Evolutionary conservation across 2,113 vertebrate genomes (phyloP).

Genomic region (Sceloporus undulatus): DNA sequence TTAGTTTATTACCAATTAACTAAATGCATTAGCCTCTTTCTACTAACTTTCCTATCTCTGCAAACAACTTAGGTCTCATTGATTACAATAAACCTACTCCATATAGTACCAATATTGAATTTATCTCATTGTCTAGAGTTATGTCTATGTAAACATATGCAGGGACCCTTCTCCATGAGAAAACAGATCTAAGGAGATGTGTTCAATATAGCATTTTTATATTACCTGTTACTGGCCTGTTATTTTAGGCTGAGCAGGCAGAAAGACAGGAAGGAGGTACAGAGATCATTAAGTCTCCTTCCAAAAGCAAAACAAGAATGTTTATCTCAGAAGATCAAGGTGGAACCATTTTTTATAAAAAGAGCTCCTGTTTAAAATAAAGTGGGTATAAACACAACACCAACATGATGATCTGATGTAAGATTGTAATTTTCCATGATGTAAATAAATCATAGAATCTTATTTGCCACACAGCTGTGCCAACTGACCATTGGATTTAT

Average conservation of each 20-base stretch:
- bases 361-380: background rate
- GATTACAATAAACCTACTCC: background rate
- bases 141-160: background rate
- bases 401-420: background rate
- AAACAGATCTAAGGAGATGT: background rate
- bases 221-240: background rate
- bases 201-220: background rate
- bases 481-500: constrained; percentile 34
- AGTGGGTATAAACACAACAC: background rate
- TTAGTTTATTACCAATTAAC: too few species aligned
- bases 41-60: too few species aligned
- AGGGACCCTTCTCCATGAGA: background rate
- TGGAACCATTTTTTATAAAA: background rate
- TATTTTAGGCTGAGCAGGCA: background rate
- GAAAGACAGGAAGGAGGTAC: background rate
- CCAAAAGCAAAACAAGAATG: background rate
- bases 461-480: constrained; percentile 12
- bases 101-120: background rate
- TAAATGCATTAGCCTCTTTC: too few species aligned
- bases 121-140: background rate
- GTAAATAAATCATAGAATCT: background rate
- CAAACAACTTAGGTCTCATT: background rate
- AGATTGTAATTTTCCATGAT: background rate
- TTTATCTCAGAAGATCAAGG: background rate
- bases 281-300: background rate